These are phyloP conservation scores for Oxystoma pomonae DNA, from an alignment of 2,888 invertebrate genomes.

Conservation along the genomic window DNA sequence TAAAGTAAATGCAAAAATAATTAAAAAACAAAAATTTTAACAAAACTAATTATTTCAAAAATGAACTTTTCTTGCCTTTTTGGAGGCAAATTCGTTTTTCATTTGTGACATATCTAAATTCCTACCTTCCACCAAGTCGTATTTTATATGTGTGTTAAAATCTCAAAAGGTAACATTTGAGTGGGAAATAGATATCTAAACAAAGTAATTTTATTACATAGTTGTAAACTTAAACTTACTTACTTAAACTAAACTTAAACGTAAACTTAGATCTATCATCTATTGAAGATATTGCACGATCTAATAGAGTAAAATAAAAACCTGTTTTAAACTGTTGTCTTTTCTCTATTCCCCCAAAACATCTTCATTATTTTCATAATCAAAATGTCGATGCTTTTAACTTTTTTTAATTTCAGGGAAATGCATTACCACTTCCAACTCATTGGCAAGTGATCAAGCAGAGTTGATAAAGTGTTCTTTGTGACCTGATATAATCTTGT, in stretches of 20 bases:
- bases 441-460: background rate
- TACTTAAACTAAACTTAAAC: background rate
- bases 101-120: no score
- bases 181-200: no score
- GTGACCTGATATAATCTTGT: no score
- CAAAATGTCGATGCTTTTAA: background rate
- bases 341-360: background rate
- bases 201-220: background rate
- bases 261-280: background rate
- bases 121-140: background rate
- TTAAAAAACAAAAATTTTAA: no score
- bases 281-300: background rate
- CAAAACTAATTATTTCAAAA: no score
- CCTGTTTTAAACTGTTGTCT: no score
- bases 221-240: background rate
- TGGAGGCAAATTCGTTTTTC: no score
- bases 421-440: background rate
- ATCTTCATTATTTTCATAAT: background rate
- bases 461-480: no score
- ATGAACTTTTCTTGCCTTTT: no score
- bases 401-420: slow-evolving; percentile 1
- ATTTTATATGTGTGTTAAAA: background rate
- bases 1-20: no score
- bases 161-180: no score
- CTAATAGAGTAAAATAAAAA: no score